phyloP scores from a whole-genome alignment of 2,888 invertebrate species.

The Harpalus rufipes region DNA sequence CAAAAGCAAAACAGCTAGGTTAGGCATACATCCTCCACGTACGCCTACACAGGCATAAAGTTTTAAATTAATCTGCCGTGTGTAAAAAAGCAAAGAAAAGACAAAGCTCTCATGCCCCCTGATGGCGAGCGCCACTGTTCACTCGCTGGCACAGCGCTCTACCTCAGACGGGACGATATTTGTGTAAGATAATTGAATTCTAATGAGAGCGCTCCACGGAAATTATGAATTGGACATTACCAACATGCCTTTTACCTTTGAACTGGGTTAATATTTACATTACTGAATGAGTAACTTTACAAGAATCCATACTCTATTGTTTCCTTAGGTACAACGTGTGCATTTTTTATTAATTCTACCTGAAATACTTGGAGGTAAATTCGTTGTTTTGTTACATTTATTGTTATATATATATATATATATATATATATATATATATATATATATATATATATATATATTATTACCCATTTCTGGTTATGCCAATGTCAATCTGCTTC shows the following conservation, averaged over 20 bases:
- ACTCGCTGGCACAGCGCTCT: slow-evolving; percentile 2
- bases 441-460: no score
- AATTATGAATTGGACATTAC: slow-evolving; percentile 69
- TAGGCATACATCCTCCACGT: slow-evolving; percentile 17
- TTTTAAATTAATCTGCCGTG: slow-evolving; percentile 41
- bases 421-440: no score
- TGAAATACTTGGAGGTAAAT: not conserved
- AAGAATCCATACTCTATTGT: slow-evolving; percentile 64
- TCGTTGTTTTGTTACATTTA: no score
- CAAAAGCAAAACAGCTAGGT: slow-evolving; percentile 22
- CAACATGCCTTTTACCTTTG: slow-evolving; percentile 68
- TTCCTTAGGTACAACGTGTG: slow-evolving; percentile 62
- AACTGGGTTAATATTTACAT: slow-evolving; percentile 71
- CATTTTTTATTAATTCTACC: slow-evolving; percentile 45
- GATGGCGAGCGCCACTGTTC: slow-evolving; percentile 38
- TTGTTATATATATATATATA: no score
- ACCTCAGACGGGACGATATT: slow-evolving; percentile 68
- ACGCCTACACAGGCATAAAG: slow-evolving; percentile 20
- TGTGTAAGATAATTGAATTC: slow-evolving; percentile 72
- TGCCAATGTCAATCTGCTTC: no score
- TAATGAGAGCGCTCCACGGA: slow-evolving; percentile 70
- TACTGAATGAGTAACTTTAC: slow-evolving; percentile 71
- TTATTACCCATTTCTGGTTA: no score
- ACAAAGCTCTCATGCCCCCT: not conserved
- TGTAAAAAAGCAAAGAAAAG: slow-evolving; percentile 34